Base-by-base conservation (phyloP, 1,140 invertebrate genomes). In the Oryzaephilus surinamensis region DNA sequence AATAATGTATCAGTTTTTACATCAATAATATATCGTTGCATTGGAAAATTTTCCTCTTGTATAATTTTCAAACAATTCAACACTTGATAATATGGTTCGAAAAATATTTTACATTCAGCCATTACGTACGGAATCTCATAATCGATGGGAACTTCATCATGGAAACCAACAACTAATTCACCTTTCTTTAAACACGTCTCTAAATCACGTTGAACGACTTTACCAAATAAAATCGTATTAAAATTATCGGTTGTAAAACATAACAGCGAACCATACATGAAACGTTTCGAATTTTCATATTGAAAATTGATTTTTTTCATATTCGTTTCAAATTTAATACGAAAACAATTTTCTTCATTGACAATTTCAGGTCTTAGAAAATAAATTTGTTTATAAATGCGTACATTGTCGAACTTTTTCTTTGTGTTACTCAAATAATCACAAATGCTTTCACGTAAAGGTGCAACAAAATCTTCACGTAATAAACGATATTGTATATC, bases 401-500 rank as follows among this genome's bases (percentile, higher is more conserved):
- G 49, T n/a, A 51, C 38, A 46, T 61, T 52, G 12, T 55, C 46
- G 19, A 54, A 54, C 30, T 46, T 46, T 17, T 50, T 57, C 28
- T 29, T 36, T 32, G 29, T 26, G 29, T 15, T 48, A 46, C 23
- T 58, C 39, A 28, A 44, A 42, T 59, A 65, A 15, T 52, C 51
- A 58, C 61, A 32, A 55, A 79, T 64, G 31, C 71, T 73, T 30
- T 66, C 63, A 5, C 74, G 50, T 23, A 82, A 48, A 2, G 78
- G 76, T 1, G 57, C 53, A 23, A 73, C 64, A 60, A 79, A 81
- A 60, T 90, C 85, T 64, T 89, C 83, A 7, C 80, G 57, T 13
- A 90, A 57, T 2, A 88, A 61, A 7, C 80, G 61, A 52, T 83
- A 85, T 48, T 90, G 85, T 0, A 79, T 68, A 50, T 86, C 81